Percentiles rank a stretch among this genome's conserved stretches.
Evolutionary conservation across 2,113 vertebrate species (phyloP).

Genomic region (Alligator sinensis): DNA sequence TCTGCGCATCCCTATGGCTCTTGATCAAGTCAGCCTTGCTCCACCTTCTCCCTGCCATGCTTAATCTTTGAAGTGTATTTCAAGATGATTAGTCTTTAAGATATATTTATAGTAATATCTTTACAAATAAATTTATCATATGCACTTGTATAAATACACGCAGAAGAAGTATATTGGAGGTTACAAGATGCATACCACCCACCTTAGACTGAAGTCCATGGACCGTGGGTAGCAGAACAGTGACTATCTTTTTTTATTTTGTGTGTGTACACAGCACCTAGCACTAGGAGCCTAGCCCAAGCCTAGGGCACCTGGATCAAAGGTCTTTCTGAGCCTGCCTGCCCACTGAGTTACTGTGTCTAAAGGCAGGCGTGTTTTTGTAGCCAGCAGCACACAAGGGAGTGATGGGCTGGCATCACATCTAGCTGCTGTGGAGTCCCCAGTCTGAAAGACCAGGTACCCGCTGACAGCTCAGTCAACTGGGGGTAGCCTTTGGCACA

Average conservation of each 20-base stretch:
- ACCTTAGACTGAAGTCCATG: constrained; percentile 5
- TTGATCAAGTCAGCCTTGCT: neutral
- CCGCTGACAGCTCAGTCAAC: too few species aligned
- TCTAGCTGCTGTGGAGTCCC: too few species aligned
- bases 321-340: too few species aligned
- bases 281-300: neutral
- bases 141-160: neutral
- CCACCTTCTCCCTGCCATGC: neutral
- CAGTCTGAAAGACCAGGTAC: too few species aligned
- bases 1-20: neutral
- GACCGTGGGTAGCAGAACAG: neutral
- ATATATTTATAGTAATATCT: neutral
- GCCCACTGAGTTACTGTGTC: too few species aligned
- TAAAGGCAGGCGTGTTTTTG: too few species aligned
- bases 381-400: too few species aligned
- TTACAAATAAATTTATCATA: neutral
- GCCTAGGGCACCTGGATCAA: neutral
- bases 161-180: neutral
- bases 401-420: too few species aligned
- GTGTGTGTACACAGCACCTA: neutral
- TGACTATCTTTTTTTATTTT: neutral
- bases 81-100: too few species aligned
- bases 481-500: too few species aligned
- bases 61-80: too few species aligned
- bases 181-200: neutral